Percentiles rank a stretch among this genome's conserved stretches.
These are phyloP conservation scores for Phacellophora camtschatica DNA, from an alignment of 30 jellyfish, hydroid and myxozoan genomes.

Conservation along the genomic window DNA sequence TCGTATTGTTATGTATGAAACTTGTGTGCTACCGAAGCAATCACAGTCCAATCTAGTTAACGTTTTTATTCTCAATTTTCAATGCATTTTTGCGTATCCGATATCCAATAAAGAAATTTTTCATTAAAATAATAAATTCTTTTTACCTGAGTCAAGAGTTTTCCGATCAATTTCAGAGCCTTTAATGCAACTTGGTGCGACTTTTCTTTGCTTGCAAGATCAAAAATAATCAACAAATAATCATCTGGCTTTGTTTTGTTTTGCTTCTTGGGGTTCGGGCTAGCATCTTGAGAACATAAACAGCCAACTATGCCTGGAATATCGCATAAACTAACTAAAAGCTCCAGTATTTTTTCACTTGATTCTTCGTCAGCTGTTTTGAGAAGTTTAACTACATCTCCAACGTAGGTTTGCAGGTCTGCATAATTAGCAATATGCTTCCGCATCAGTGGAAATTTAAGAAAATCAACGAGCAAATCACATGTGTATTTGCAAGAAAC, in stretches of 20 bases:
- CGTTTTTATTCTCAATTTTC: no score
- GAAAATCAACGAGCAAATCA: constrained; percentile 70
- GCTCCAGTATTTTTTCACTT: constrained; percentile 32
- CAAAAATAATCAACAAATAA: constrained; percentile 1
- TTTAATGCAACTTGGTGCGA: background rate
- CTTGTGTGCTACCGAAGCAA: no score
- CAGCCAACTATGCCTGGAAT: constrained; percentile 2
- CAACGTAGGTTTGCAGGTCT: constrained; percentile 26
- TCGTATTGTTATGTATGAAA: no score
- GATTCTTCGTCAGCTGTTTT: constrained; percentile 24
- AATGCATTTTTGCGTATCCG: no score
- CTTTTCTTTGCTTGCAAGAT: no score
- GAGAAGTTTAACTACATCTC: constrained; percentile 10
- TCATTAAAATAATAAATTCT: background rate
- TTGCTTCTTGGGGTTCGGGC: background rate
- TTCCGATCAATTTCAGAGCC: constrained; percentile 37
- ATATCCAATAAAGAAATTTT: no score
- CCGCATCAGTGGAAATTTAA: constrained; percentile 38
- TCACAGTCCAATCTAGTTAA: no score
- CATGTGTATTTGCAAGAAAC: constrained; percentile 61
- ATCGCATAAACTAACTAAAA: background rate
- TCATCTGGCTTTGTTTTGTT: background rate
- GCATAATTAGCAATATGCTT: constrained; percentile 59
- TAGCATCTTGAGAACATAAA: no score
- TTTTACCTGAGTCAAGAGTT: constrained; percentile 14